phyloP scores from a whole-genome alignment of 2,888 invertebrate species.

The Lasioglossum vierecki region DNA sequence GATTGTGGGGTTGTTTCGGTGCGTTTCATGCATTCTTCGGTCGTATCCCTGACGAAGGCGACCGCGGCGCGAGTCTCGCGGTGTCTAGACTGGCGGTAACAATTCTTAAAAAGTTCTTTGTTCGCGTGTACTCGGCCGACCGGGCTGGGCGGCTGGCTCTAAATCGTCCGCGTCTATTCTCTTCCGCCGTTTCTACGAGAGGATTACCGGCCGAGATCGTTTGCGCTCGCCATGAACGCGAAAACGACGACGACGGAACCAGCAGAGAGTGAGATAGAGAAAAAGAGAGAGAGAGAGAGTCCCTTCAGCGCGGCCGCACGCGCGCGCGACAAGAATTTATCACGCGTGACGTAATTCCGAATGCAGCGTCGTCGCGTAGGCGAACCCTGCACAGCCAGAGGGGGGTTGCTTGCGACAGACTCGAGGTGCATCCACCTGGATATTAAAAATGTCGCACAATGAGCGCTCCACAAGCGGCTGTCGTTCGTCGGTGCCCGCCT shows the following conservation, averaged over 20 bases:
- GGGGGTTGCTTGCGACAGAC: conserved; percentile 61
- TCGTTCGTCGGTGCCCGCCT: conserved; percentile 58
- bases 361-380: conserved; percentile 61
- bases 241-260: conserved; percentile 41
- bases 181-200: conserved; percentile 33
- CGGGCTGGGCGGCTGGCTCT: conserved; percentile 25
- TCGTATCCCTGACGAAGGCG: conserved; percentile 36
- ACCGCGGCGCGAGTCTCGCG: background rate
- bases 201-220: conserved; percentile 63
- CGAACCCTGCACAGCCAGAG: conserved; percentile 17
- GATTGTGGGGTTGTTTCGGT: background rate
- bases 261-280: background rate
- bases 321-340: conserved; percentile 69
- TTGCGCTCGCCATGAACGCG: conserved; percentile 52
- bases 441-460: conserved; percentile 78
- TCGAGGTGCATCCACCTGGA: conserved; percentile 80
- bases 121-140: conserved; percentile 42
- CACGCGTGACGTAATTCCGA: conserved; percentile 75
- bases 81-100: conserved; percentile 45
- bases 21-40: background rate
- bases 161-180: conserved; percentile 52
- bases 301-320: conserved; percentile 35
- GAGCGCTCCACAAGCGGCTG: conserved; percentile 72
- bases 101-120: conserved; percentile 56
- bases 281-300: conserved; percentile 12